phyloP scores from a whole-genome alignment of 2,113 vertebrate species.

The Mormoops blainvillei region DNA sequence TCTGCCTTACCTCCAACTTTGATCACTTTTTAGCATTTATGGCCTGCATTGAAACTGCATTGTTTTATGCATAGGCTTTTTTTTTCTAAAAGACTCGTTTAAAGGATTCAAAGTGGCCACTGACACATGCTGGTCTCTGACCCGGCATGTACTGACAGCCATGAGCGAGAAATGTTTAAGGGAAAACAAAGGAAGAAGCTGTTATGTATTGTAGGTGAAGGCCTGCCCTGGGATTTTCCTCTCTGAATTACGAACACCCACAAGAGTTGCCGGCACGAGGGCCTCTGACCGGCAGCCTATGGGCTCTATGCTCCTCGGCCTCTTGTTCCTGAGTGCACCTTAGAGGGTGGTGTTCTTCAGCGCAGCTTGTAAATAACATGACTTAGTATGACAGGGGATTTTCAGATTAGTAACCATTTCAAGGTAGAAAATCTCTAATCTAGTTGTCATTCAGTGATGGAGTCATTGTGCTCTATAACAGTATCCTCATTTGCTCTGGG shows the following conservation, averaged over 20 bases:
- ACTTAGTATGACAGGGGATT: not conserved
- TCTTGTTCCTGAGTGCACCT: not conserved
- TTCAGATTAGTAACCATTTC: not conserved
- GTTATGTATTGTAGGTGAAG: not conserved
- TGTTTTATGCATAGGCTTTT: not conserved
- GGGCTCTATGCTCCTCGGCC: not conserved
- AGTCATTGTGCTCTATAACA: accelerated
- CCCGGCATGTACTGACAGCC: not conserved
- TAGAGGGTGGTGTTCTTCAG: not conserved
- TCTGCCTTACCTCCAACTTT: not conserved
- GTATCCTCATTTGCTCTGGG: not conserved
- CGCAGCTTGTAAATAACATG: not conserved
- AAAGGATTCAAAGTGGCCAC: not conserved
- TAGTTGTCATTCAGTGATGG: not conserved
- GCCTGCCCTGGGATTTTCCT: not conserved
- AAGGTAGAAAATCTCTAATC: not conserved
- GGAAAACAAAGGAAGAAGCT: not conserved
- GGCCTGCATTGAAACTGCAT: not conserved
- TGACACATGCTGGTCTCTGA: not conserved
- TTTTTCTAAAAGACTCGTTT: not conserved
- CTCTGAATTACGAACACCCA: not conserved
- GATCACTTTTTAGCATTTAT: not conserved
- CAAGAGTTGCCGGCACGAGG: too few species aligned
- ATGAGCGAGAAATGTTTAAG: not conserved
- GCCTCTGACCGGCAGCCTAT: not conserved